Evolutionary conservation across 53 echinoderm and acorn worm species (phyloP).

Genomic region (Crossaster papposus): DNA sequence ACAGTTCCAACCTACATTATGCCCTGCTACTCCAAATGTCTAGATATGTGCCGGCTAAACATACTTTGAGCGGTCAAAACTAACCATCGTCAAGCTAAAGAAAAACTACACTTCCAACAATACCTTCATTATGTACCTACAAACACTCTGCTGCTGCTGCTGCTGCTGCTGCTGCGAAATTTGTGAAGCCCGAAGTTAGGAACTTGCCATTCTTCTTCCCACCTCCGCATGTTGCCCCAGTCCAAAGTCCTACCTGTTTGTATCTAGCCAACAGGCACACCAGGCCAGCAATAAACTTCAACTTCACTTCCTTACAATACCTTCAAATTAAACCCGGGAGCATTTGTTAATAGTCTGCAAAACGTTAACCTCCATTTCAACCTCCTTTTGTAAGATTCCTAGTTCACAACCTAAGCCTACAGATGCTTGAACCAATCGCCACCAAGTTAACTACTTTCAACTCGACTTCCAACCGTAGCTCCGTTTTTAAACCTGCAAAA

Average conservation of each 20-base stretch:
- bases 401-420: neutral
- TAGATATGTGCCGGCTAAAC: neutral
- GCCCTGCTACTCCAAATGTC: neutral
- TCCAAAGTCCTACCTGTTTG: conserved; percentile 10
- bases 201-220: neutral
- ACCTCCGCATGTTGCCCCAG: neutral
- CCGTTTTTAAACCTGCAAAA: neutral
- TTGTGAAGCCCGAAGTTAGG: neutral
- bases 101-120: neutral
- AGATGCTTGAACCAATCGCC: neutral
- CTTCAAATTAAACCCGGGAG: neutral
- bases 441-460: neutral
- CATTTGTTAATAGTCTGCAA: neutral
- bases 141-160: neutral
- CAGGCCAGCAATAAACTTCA: neutral
- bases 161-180: neutral
- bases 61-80: neutral
- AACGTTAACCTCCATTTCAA: neutral
- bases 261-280: neutral
- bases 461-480: neutral
- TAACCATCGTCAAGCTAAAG: neutral
- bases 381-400: neutral
- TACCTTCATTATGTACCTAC: neutral
- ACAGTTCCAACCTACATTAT: too few species aligned
- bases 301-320: neutral